These are phyloP conservation scores for Pachyrhynchus sulphureomaculatus DNA, from an alignment of 1,140 invertebrate species.

Conservation along the genomic window DNA sequence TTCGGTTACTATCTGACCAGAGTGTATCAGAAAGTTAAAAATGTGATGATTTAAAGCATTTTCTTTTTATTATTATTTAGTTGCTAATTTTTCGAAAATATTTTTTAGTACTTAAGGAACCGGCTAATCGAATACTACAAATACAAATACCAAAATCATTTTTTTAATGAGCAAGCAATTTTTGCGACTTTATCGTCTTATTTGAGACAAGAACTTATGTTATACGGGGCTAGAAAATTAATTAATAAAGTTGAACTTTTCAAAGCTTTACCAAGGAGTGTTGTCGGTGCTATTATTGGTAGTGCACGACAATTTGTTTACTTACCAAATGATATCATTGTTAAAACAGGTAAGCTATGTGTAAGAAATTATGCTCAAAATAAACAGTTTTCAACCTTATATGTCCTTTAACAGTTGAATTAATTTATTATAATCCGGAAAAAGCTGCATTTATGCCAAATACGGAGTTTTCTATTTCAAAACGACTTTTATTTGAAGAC, in stretches of 20 bases:
- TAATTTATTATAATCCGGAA: too few relatives aligned
- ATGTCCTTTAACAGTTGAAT: neutral
- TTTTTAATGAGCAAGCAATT: constrained; percentile 31
- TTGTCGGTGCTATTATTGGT: constrained; percentile 45
- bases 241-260: constrained; percentile 50
- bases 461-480: too few relatives aligned
- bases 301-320: constrained; percentile 50
- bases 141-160: constrained; percentile 27
- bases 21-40: too few relatives aligned
- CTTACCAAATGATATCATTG: constrained; percentile 53
- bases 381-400: neutral
- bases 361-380: neutral
- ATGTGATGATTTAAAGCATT: too few relatives aligned
- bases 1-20: too few relatives aligned
- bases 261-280: constrained; percentile 44
- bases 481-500: too few relatives aligned
- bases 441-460: too few relatives aligned
- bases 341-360: constrained; percentile 33
- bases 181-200: constrained; percentile 30
- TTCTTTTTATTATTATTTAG: too few relatives aligned
- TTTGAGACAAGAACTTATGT: constrained; percentile 48
- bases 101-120: constrained; percentile 6
- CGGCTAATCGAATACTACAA: constrained; percentile 15
- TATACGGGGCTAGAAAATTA: constrained; percentile 49
- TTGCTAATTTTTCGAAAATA: too few relatives aligned